Evolutionary conservation across 2,113 vertebrate species (phyloP).

Genomic region (Actenoides hombroni): DNA sequence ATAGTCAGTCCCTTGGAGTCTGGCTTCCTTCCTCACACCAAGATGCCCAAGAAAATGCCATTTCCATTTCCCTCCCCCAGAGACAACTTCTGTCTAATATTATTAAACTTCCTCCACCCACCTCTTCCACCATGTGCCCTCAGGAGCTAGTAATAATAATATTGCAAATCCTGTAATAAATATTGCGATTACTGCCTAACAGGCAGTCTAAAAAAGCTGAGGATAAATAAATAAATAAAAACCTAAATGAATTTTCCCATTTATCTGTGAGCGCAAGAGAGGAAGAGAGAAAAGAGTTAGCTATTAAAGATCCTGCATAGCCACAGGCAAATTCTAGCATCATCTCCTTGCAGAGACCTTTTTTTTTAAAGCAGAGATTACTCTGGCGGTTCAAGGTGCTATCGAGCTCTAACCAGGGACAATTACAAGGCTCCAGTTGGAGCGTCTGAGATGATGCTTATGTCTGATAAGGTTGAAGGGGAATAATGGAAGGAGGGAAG

Average conservation of each 20-base stretch:
- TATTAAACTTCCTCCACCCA: background rate
- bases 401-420: constrained; percentile 80
- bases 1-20: background rate
- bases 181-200: constrained; percentile 64
- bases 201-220: constrained; percentile 56
- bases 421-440: constrained; percentile 81
- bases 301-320: constrained; percentile 80
- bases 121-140: constrained; percentile 7
- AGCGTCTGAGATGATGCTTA: constrained; percentile 76
- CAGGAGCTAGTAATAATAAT: constrained; percentile 51
- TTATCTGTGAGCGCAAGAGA: constrained; percentile 58
- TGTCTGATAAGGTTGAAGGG: constrained; percentile 80
- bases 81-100: background rate
- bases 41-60: background rate
- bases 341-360: constrained; percentile 70
- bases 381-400: constrained; percentile 82
- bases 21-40: background rate
- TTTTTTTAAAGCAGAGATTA: constrained; percentile 73
- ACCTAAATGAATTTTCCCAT: constrained; percentile 60
- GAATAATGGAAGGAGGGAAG: constrained; percentile 78
- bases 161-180: constrained; percentile 65
- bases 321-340: constrained; percentile 80
- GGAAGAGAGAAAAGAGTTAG: constrained; percentile 59
- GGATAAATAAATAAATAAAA: constrained; percentile 69
- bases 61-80: background rate